phyloP scores from a whole-genome alignment of 2,113 vertebrate genomes.

The Pogonocichla stellata region DNA sequence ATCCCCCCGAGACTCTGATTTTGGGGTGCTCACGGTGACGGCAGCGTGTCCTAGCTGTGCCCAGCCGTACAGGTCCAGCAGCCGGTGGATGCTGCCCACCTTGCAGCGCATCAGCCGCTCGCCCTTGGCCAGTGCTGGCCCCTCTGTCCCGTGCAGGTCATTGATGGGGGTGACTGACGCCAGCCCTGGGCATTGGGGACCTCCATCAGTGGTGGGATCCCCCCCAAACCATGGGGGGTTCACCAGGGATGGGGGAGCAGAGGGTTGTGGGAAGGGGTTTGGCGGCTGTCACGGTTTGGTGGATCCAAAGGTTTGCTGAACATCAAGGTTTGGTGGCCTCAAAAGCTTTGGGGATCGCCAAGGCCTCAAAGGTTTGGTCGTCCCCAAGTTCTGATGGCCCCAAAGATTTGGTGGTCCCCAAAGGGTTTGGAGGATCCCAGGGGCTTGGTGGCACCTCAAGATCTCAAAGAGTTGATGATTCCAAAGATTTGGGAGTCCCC shows the following conservation, averaged over 20 bases:
- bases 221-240: rapidly evolving
- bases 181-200: slow-evolving; percentile 73
- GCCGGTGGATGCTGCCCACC: slow-evolving; percentile 88
- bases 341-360: not conserved
- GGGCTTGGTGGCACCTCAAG: not conserved
- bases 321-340: not conserved
- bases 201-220: not conserved
- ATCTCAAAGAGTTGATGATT: too few relatives aligned
- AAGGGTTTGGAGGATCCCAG: not conserved
- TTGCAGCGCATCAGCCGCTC: slow-evolving; percentile 95
- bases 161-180: slow-evolving; percentile 90
- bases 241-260: rapidly evolving
- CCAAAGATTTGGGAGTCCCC: too few relatives aligned
- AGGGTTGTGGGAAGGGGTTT: not conserved
- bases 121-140: slow-evolving; percentile 85
- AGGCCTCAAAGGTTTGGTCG: not conserved
- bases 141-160: slow-evolving; percentile 86
- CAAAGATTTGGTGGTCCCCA: not conserved
- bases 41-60: slow-evolving; percentile 84
- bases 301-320: not conserved
- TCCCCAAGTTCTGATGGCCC: not conserved
- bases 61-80: slow-evolving; percentile 95
- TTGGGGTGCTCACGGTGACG: slow-evolving; percentile 81
- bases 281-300: not conserved
- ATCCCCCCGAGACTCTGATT: rapidly evolving